Evolutionary conservation across 2,797 vertebrate genomes (phyloP).

Genomic region (Hemitrygon akajei): DNA sequence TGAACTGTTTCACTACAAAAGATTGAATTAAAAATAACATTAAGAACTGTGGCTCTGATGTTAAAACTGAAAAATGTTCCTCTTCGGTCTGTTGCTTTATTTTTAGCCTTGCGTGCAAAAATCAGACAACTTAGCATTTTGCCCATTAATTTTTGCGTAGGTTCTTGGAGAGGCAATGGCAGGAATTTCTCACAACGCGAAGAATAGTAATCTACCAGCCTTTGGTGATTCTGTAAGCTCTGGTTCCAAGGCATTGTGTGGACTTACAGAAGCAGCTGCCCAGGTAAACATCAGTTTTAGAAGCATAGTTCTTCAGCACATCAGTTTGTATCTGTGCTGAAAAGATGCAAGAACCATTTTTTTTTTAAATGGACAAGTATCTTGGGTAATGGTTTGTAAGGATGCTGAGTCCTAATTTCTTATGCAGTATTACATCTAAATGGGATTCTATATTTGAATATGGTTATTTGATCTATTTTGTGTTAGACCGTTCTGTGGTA

Average conservation of each 20-base stretch:
- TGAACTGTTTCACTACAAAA: neutral
- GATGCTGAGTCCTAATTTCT: neutral
- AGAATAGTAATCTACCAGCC: conserved; percentile 87
- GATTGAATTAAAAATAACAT: neutral
- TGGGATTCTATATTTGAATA: neutral
- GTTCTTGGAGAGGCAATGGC: conserved; percentile 94
- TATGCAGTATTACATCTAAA: neutral
- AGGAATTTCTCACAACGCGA: conserved; percentile 93
- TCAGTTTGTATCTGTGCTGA: neutral
- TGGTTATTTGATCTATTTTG: neutral
- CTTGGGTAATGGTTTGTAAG: neutral
- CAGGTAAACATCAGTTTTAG: conserved; percentile 61
- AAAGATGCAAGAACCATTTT: neutral
- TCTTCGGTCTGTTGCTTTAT: neutral
- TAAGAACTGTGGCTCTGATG: neutral
- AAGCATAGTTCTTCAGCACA: neutral
- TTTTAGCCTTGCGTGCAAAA: neutral
- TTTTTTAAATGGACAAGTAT: neutral
- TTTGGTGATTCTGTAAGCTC: conserved; percentile 84
- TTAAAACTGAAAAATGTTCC: neutral
- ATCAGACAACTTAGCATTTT: neutral
- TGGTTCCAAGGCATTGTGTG: conserved; percentile 89
- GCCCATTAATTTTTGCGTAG: conserved; percentile 49
- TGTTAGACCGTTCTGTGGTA: neutral
- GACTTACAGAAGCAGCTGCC: conserved; percentile 87